A percentile compares a stretch with the other conserved stretches of the same genome.
phyloP scores from a whole-genome alignment of 2,797 vertebrate genomes.

The Nannoperca australis region DNA sequence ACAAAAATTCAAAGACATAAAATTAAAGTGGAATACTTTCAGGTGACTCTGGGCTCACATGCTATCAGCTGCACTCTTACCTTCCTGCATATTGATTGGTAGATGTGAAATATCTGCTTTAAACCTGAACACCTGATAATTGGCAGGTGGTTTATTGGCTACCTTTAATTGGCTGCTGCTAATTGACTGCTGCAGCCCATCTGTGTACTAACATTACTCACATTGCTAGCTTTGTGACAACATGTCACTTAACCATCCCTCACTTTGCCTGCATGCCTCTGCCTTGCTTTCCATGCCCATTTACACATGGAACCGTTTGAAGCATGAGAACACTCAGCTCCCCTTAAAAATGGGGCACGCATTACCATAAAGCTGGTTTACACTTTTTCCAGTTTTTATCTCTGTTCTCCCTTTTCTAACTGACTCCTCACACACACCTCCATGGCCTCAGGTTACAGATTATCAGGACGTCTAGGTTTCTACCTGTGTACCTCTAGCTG shows the following conservation, averaged over 20 bases:
- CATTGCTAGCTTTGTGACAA: constrained; percentile 40
- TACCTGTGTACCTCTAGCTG: constrained; percentile 6
- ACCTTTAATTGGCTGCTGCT: constrained; percentile 46
- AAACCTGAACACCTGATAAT: constrained; percentile 45
- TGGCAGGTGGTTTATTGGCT: constrained; percentile 58
- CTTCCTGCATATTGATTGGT: constrained; percentile 23
- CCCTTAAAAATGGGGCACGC: constrained; percentile 35
- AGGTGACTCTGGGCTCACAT: neutral
- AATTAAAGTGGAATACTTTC: neutral
- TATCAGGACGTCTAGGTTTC: constrained; percentile 19
- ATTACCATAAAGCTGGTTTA: constrained; percentile 42
- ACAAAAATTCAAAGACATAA: too few species aligned
- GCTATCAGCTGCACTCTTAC: constrained; percentile 1
- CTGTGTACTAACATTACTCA: constrained; percentile 37
- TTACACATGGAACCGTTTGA: constrained; percentile 15
- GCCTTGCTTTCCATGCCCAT: neutral
- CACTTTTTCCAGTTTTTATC: constrained; percentile 8
- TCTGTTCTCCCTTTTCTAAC: neutral
- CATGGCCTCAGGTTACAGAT: constrained; percentile 46
- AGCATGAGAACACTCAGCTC: constrained; percentile 17
- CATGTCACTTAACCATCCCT: constrained; percentile 21
- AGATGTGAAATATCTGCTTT: constrained; percentile 30
- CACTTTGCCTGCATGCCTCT: neutral
- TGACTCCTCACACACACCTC: constrained; percentile 22
- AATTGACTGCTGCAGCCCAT: constrained; percentile 46